Conservation (phyloP, 2,113 vertebrate genomes). For the Gambusia holbrooki region DNA sequence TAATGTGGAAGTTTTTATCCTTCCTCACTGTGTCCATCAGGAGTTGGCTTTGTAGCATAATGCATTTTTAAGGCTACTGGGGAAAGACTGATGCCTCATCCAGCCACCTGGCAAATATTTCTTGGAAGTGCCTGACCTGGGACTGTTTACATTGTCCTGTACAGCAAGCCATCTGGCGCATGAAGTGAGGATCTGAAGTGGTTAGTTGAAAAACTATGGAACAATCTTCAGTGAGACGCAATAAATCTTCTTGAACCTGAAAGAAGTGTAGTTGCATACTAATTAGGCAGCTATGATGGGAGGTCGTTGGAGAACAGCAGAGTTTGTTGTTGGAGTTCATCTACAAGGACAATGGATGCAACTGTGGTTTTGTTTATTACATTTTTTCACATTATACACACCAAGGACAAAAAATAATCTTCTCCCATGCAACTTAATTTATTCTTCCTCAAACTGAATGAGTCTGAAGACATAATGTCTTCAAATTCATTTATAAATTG, state of each 20-base stretch:
- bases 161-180: background rate
- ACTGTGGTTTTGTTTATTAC: background rate
- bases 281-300: background rate
- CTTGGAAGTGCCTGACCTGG: background rate
- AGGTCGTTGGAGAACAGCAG: too few relatives aligned
- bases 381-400: too few relatives aligned
- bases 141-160: background rate
- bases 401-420: too few relatives aligned
- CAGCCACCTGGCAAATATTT: background rate
- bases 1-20: too few relatives aligned
- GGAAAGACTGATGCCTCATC: background rate
- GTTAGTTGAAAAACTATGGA: background rate
- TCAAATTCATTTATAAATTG: too few relatives aligned
- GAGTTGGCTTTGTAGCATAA: background rate
- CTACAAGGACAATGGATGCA: background rate
- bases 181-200: background rate
- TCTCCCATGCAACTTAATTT: too few relatives aligned
- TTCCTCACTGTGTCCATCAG: background rate
- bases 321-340: background rate
- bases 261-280: background rate
- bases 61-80: background rate
- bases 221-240: background rate
- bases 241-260: background rate
- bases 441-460: too few relatives aligned
- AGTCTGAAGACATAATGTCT: too few relatives aligned